Evolutionary conservation across 1,140 invertebrate species (phyloP).

Genomic region (Heliconius eleuchia): DNA sequence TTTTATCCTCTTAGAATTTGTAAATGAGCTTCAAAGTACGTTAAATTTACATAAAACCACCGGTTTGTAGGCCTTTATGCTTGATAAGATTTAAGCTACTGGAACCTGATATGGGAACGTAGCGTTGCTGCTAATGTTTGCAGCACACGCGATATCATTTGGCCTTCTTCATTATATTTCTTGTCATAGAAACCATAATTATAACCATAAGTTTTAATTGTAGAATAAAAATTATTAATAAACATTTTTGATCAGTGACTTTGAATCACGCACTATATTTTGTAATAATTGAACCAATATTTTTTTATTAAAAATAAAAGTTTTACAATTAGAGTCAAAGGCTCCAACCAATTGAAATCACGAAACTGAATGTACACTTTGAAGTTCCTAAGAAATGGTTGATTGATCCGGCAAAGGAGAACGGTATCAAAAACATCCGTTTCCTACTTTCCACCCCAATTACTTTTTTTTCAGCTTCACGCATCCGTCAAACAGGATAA

Average conservation of each 20-base stretch:
- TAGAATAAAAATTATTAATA: slow-evolving; percentile 5
- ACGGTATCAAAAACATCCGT: no score
- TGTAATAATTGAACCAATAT: no score
- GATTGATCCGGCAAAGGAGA: no score
- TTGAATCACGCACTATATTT: background rate
- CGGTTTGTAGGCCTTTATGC: slow-evolving; percentile 35
- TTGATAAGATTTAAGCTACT: slow-evolving; percentile 46
- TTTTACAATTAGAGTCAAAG: no score
- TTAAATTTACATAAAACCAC: slow-evolving; percentile 42
- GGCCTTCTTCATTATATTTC: slow-evolving; percentile 29
- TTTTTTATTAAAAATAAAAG: no score
- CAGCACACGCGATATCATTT: slow-evolving; percentile 34
- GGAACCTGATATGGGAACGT: slow-evolving; percentile 36
- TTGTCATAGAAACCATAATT: slow-evolving; percentile 25
- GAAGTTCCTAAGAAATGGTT: no score
- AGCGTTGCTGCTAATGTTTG: slow-evolving; percentile 33
- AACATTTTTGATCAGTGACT: background rate
- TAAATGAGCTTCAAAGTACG: slow-evolving; percentile 34
- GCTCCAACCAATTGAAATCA: no score
- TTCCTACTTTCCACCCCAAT: no score
- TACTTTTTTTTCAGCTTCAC: no score
- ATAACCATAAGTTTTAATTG: slow-evolving; percentile 24
- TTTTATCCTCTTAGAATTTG: slow-evolving; percentile 29
- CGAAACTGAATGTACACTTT: no score
- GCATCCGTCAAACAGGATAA: no score